Conservation (phyloP, 37 sponge, comb jelly and placozoan genomes). For the Bolinopsis microptera region DNA sequence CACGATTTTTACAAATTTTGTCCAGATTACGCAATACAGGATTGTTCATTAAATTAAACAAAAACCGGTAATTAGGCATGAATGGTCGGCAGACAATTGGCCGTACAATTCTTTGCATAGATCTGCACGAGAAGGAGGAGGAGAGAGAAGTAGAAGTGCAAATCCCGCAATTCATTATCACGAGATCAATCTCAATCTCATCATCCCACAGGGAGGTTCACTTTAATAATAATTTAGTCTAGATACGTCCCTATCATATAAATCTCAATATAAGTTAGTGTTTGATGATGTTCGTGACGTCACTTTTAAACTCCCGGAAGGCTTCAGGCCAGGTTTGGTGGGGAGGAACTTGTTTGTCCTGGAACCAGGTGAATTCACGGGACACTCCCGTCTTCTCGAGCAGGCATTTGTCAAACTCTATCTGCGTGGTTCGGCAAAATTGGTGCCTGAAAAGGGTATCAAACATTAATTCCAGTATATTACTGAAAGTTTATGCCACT, state of each 20-base stretch:
- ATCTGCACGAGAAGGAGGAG: no score
- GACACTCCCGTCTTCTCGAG: slow-evolving; percentile 16
- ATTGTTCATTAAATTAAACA: not conserved
- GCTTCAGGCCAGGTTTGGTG: slow-evolving; percentile 17
- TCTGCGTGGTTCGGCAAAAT: slow-evolving; percentile 11
- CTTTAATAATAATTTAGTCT: no score
- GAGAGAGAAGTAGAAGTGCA: not conserved
- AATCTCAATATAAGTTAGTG: no score
- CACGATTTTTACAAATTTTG: not conserved
- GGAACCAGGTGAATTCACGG: slow-evolving; percentile 42
- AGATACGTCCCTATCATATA: no score
- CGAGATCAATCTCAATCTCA: not conserved
- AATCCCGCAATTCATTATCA: not conserved
- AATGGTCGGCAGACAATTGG: not conserved
- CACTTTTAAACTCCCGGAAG: slow-evolving; percentile 20
- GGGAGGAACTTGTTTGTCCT: not conserved
- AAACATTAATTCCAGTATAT: no score
- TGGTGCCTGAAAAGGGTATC: not conserved
- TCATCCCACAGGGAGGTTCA: no score
- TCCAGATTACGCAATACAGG: not conserved
- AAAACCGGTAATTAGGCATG: not conserved
- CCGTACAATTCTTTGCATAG: no score
- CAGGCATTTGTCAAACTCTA: slow-evolving; percentile 47
- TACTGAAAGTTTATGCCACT: no score
- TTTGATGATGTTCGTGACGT: slow-evolving; percentile 5